Percentiles rank a stretch among this genome's conserved stretches.
Evolutionary conservation across 2,797 vertebrate genomes (phyloP).

Genomic region (Acanthurus tractus): DNA sequence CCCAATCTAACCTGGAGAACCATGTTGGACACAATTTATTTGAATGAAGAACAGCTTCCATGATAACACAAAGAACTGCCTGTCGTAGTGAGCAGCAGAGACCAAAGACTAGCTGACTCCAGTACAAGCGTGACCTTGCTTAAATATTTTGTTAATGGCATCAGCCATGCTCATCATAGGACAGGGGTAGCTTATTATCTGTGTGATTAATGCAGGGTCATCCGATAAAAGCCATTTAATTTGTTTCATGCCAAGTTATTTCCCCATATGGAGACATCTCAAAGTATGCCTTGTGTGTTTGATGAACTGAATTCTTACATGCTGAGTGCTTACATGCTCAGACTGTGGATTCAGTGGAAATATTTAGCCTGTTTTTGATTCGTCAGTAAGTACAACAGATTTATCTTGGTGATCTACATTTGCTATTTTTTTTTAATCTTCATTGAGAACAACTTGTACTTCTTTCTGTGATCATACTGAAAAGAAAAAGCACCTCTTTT

Average conservation of each 20-base stretch:
- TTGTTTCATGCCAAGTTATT: conserved; percentile 10
- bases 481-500: neutral
- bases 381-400: neutral
- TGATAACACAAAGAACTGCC: conserved; percentile 38
- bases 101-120: conserved; percentile 44
- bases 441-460: neutral
- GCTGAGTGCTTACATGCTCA: neutral
- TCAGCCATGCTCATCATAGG: conserved; percentile 33
- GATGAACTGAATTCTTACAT: neutral
- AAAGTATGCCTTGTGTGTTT: neutral
- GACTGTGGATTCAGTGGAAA: neutral
- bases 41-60: conserved; percentile 16
- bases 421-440: neutral
- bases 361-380: no score
- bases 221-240: conserved; percentile 24
- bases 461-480: conserved; percentile 4
- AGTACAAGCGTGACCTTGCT: conserved; percentile 33
- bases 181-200: conserved; percentile 43
- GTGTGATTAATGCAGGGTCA: conserved; percentile 36
- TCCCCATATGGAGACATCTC: conserved; percentile 7
- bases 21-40: conserved; percentile 7
- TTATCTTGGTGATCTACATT: neutral
- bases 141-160: conserved; percentile 53
- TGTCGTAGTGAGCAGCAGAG: conserved; percentile 31
- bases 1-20: neutral